A percentile compares a stretch with the other conserved stretches of the same genome.
These are phyloP conservation scores for Petrocephalus zakoni DNA, from an alignment of 2,113 vertebrate species.

Conservation along the genomic window DNA sequence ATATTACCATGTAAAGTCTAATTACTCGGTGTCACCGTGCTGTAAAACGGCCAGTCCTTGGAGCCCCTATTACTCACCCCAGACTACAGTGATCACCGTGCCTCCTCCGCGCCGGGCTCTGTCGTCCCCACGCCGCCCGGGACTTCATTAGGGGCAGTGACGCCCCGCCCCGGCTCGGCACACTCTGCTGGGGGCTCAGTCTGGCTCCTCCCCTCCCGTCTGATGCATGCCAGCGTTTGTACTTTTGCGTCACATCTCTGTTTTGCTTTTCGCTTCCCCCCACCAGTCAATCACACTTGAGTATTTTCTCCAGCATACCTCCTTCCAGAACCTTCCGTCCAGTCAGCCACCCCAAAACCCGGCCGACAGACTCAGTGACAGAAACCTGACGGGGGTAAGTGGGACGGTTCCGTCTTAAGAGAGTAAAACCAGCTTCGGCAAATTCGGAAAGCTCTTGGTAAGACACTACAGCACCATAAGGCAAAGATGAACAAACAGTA, in stretches of 20 bases:
- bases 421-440: background rate
- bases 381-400: background rate
- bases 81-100: background rate
- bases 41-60: background rate
- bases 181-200: background rate
- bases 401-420: background rate
- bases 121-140: background rate
- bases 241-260: background rate
- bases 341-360: background rate
- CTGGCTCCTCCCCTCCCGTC: background rate
- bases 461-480: background rate
- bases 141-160: background rate
- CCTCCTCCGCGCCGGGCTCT: background rate
- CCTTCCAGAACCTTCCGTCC: background rate
- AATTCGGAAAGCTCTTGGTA: background rate
- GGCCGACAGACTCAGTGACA: background rate
- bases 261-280: background rate
- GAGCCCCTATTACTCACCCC: background rate
- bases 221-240: background rate
- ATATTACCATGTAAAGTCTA: background rate
- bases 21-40: background rate
- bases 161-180: background rate
- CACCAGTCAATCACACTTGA: background rate
- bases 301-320: background rate
- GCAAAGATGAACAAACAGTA: no score